Evolutionary conservation across 2,113 vertebrate genomes (phyloP).

Genomic region (Brachypodius melanocephalos): DNA sequence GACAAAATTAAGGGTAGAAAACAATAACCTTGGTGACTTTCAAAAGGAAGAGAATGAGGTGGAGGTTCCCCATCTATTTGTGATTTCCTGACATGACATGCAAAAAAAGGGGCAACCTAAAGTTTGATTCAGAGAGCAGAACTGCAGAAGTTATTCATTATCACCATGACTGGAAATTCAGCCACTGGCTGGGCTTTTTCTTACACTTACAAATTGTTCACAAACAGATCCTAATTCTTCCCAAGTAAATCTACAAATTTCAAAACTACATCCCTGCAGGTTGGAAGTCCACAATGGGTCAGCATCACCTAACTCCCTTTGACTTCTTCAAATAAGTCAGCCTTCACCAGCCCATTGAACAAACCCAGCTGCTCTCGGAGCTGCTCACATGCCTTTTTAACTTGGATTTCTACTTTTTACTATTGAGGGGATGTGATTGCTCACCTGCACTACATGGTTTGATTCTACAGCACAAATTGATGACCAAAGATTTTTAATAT

Average conservation of each 20-base stretch:
- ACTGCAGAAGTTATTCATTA: not conserved
- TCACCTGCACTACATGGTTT: not conserved
- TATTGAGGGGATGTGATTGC: not conserved
- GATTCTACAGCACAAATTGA: not conserved
- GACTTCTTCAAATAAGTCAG: not conserved
- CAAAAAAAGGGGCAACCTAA: not conserved
- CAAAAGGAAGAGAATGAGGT: not conserved
- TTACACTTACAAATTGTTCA: not conserved
- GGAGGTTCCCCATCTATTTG: not conserved
- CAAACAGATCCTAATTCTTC: not conserved
- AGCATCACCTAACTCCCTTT: not conserved
- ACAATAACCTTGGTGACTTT: not conserved
- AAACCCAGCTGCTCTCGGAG: not conserved
- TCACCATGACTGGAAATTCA: conserved; percentile 1
- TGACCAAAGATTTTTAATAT: conserved; percentile 16
- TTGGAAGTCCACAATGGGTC: not conserved
- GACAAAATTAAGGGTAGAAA: not conserved
- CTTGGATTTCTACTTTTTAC: conserved; percentile 1
- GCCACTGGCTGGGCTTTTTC: not conserved
- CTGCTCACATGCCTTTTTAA: not conserved
- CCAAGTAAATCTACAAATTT: not conserved
- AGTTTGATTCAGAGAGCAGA: not conserved
- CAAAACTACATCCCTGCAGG: not conserved
- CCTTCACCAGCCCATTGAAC: conserved; percentile 1
- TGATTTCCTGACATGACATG: not conserved